Base-by-base conservation (phyloP, 2,888 invertebrate species). In the Ditula angustiorana region DNA sequence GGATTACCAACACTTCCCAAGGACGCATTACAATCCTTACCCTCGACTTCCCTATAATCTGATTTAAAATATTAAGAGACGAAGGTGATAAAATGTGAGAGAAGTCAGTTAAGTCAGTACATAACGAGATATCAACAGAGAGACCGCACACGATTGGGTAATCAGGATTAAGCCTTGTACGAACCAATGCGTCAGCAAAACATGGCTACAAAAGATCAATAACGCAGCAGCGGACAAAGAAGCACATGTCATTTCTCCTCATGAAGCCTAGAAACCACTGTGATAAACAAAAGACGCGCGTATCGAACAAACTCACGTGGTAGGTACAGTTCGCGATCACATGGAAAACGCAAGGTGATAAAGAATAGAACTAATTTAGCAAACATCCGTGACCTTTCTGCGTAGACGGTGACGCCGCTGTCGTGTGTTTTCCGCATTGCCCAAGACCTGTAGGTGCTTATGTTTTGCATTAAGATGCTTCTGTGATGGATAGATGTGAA, bases 91-190 rank as follows among this genome's bases (percentile, higher is more conserved):
- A 64, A 64, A 64, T 64, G 64, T 28, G 52, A 52, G 64, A 64
- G 50, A 47, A 64, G 64, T 64, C 64, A 64, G 64, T 64, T 64
- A 64, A 64, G 59, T 66, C 52, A 67, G 65, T 66, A 64, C 46
- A 53, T 58, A 57, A 57, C 55, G 61, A 58, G 55, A 33, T 57
- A 58, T 47, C 64, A 59, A 49, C 53, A 16, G 5, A 24, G 35
- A 23, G 64, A 64, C 64, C 64, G 50, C 64, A 58, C 64, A 64
- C 64, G 64, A 52, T 64, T 59, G 28, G 64, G 58, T 64, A 59
- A 58, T 53, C 23, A 35, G 30, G 52, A 41, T 41, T 41, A 41
- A 41, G 5, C 41, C 19, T n/a, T 41, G 41, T 41, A 41, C 19
- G 10, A 41, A 19, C 41, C 41, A 41, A 41, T 41, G 5, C 41